These are phyloP conservation scores for Calephelis nemesis DNA, from an alignment of 1,140 invertebrate genomes.

Conservation along the genomic window DNA sequence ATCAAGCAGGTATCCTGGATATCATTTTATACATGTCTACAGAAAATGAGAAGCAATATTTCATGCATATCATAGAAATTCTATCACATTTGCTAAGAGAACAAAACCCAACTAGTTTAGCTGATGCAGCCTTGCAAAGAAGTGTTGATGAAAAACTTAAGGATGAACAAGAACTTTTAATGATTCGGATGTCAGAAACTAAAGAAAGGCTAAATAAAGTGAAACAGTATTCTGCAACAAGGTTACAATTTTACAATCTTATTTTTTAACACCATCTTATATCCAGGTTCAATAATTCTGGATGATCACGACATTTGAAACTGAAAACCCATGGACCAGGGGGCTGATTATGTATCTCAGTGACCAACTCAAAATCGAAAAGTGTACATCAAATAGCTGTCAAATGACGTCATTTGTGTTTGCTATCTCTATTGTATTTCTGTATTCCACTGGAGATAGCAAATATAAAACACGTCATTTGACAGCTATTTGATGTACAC, in stretches of 20 bases:
- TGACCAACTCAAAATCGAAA: too few relatives aligned
- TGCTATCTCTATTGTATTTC: too few relatives aligned
- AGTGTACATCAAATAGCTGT: too few relatives aligned
- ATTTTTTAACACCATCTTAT: neutral
- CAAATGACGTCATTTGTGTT: too few relatives aligned
- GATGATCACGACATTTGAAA: too few relatives aligned
- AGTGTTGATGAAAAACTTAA: slow-evolving; percentile 88
- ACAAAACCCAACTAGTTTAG: slow-evolving; percentile 90
- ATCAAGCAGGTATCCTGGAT: slow-evolving; percentile 92
- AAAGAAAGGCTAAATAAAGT: slow-evolving; percentile 82
- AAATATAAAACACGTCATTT: too few relatives aligned
- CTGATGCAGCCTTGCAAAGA: slow-evolving; percentile 86
- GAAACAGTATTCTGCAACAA: slow-evolving; percentile 83
- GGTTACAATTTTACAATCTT: slow-evolving; percentile 66
- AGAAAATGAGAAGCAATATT: slow-evolving; percentile 91
- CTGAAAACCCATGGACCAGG: too few relatives aligned
- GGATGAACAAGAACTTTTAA: slow-evolving; percentile 89
- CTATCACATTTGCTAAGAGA: slow-evolving; percentile 89
- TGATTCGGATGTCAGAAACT: slow-evolving; percentile 84
- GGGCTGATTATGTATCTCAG: too few relatives aligned
- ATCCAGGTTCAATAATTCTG: too few relatives aligned
- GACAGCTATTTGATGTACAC: too few relatives aligned
- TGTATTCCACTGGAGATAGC: too few relatives aligned
- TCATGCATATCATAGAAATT: slow-evolving; percentile 94
- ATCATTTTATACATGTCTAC: slow-evolving; percentile 93